Base-by-base conservation (phyloP, 1,140 invertebrate genomes). In the Neodiprion fabricii region DNA sequence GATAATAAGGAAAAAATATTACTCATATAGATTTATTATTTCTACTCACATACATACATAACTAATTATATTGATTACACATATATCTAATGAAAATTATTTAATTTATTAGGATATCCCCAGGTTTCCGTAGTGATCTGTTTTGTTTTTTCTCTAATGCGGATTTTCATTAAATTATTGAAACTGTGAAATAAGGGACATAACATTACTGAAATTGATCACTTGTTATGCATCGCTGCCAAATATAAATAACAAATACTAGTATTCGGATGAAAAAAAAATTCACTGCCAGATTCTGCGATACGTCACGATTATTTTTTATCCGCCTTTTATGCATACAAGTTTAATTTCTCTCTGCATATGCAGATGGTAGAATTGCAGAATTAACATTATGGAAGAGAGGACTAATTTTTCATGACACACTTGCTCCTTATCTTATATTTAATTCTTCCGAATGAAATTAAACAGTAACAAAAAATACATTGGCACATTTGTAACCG, bases 21-120 rank as follows among this genome's bases (percentile, higher is more conserved):
- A 7, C 53, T 65, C 68, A 76, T 70, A 72, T 80, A 80, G 67
- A 77, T 81, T 83, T 83, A 81, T 81, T 82, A 83, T 80, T 77
- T 83, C 80, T 83, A 83, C 65, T 82, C 83, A 81, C 74, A 71
- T 70, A 70, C 12, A 40, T 67, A 72, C 74, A 47, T 71, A 68
- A 76, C 68, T 77, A 74, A 77, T 65, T 77, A 67, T 73, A 78
- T 48, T 80, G 74, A 74, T 48, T 11, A 40, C 28, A 40, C 28
- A 40, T 40, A 40, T 40, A 40, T 5, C 28, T 40, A 40, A 40
- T 40, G 28, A 40, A 40, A 40, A 40, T 40, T 40, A 40, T 3
- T 40, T 40, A 40, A 5, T 40, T 40, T 40, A 40, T 1, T 40
- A 40, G 5, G 28, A 40, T 40, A 40, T 40, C 28, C 2, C 28